Conservation (phyloP, 2,888 invertebrate species). For the Allacma fusca region DNA sequence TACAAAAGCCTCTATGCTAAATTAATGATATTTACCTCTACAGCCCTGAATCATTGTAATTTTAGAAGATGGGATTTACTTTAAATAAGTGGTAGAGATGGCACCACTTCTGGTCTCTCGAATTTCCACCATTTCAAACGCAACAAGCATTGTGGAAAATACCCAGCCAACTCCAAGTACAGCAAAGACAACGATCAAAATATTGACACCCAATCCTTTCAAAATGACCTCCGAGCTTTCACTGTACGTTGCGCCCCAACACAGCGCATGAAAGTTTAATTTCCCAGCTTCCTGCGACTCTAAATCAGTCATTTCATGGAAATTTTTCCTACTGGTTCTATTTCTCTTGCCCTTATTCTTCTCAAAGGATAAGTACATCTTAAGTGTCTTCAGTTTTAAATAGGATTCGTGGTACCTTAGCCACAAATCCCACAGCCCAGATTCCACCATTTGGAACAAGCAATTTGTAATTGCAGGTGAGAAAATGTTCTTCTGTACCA, state of each 20-base stretch:
- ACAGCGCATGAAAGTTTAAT: neutral
- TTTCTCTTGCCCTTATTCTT: neutral
- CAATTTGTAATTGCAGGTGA: neutral
- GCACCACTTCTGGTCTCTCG: too few relatives aligned
- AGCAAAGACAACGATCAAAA: neutral
- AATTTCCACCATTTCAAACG: too few relatives aligned
- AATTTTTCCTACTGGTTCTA: neutral
- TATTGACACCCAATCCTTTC: neutral
- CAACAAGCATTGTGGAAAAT: too few relatives aligned
- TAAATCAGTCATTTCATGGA: neutral
- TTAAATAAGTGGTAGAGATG: too few relatives aligned
- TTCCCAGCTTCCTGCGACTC: neutral
- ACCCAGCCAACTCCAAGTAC: neutral
- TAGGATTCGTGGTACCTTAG: neutral
- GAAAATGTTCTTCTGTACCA: neutral
- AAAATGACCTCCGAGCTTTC: neutral
- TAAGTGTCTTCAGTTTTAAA: neutral
- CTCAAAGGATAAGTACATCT: neutral
- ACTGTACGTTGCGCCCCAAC: neutral
- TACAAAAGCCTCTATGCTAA: too few relatives aligned
- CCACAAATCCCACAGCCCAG: neutral
- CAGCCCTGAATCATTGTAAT: too few relatives aligned
- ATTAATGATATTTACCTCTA: too few relatives aligned
- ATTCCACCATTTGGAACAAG: neutral
- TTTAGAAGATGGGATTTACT: too few relatives aligned